Evolutionary conservation across 2,888 invertebrate species (phyloP).

Genomic region (Synanthedon andrenaeformis): DNA sequence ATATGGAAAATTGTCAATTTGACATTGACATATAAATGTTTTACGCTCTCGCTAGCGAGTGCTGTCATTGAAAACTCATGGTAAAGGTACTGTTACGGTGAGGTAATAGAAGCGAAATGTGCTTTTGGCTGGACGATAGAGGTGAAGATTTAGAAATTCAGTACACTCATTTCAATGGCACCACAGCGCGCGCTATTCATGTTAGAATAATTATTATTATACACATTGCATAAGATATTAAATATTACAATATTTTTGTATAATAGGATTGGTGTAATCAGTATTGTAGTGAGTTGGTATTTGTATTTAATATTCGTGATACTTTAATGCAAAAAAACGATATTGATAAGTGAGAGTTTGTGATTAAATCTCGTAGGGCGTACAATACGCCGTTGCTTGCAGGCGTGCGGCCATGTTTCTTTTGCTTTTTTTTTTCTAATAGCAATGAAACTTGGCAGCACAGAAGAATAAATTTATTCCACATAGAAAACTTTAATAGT

Average conservation of each 20-base stretch:
- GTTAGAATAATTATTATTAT: slow-evolving; percentile 45
- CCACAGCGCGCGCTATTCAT: slow-evolving; percentile 49
- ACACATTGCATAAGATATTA: slow-evolving; percentile 56
- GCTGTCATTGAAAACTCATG: too few relatives aligned
- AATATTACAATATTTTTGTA: slow-evolving; percentile 66
- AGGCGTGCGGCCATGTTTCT: slow-evolving; percentile 56
- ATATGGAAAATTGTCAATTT: too few relatives aligned
- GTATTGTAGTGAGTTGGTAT: slow-evolving; percentile 52
- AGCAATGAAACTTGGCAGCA: slow-evolving; percentile 3
- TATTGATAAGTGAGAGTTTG: slow-evolving; percentile 40
- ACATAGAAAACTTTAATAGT: slow-evolving; percentile 2
- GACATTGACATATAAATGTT: too few relatives aligned
- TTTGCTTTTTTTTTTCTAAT: slow-evolving; percentile 8
- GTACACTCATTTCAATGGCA: slow-evolving; percentile 9
- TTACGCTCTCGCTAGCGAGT: too few relatives aligned
- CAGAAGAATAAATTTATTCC: not conserved
- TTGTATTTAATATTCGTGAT: slow-evolving; percentile 53
- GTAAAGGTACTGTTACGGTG: too few relatives aligned
- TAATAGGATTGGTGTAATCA: slow-evolving; percentile 62
- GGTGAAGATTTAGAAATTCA: not conserved
- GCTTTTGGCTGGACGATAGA: not conserved
- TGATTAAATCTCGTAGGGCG: slow-evolving; percentile 32
- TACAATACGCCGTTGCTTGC: slow-evolving; percentile 37
- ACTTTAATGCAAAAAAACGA: slow-evolving; percentile 23
- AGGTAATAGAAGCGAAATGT: too few relatives aligned